Evolutionary conservation across 1,140 invertebrate genomes (phyloP), one percentile per base, ranked within the genome.

Genomic region (Drosophila tsacasi): DNA sequence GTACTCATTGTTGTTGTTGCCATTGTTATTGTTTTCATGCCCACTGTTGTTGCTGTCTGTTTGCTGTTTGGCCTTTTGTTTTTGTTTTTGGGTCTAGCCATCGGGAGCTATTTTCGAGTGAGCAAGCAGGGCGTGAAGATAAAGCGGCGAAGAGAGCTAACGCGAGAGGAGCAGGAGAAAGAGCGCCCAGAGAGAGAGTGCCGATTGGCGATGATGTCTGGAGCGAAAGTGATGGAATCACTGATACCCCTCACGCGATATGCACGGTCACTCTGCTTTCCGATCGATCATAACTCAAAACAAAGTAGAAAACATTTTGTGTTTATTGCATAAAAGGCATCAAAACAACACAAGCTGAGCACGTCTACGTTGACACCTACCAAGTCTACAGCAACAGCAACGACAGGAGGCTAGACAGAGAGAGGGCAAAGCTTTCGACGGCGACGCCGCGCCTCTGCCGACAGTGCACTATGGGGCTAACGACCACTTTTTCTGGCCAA

Each of bases 291-390:
- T 60, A 12, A 37, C 37, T 23, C 1, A 50, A 40, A 50, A 73
- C 55, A 72, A 49, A 46, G 63, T 67, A 44, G 39, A 67, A 69
- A 68, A 50, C 49, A 67, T 55, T 76, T 84, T 77, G 27, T 78
- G 47, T 78, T 79, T 83, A 79, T 87, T 85, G 83, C 83, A 86
- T 85, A 85, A 85, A 84, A 81, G 67, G 81, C 73, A 84, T 65
- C 46, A 76, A 68, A 80, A 66, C 79, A 72, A 73, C 66, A 64
- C 66, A 59, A 54, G 37, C 52, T 63, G 59, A 81, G 44, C 50
- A 59, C 54, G 72, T 60, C 54, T 58, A 73, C 67, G 75, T 77
- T 77, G 75, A 77, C 75, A 67, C 57, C 55, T 35, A 57, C 49
- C 25, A 66, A 35, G 42, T 23, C 25, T 25, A 35, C 19, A 32